Evolutionary conservation across 2,113 vertebrate species (phyloP), one percentile per base, ranked within the genome.

Genomic region (Esox niger): DNA sequence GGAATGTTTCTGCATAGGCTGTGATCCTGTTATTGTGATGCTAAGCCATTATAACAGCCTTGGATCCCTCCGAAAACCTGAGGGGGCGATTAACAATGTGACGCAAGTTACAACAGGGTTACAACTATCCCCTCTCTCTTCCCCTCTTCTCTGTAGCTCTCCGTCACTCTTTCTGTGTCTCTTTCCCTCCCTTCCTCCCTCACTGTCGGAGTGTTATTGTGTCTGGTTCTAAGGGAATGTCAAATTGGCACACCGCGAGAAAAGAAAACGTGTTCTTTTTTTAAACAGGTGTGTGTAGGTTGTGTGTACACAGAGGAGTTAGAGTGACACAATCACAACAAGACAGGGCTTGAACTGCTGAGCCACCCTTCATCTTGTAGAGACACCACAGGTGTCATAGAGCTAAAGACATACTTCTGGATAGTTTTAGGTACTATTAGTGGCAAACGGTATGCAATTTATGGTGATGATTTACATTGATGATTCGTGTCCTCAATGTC

Each of bases 271-370:
- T 29, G 23, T 31, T 75, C 79, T 84, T 84, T 83, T 84, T 75
- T n/a, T 76, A n/a, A 71, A 57, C 66, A 82, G 74, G 78, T 69
- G 77, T 79, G 80, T 72, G 33, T 67, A 63, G 64, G 15, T 29
- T 56, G 38, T 29, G 62, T 27, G 23, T 25, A 33, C 52, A 3
- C 59, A 62, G 67, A 68, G 7, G 2, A 27, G 63, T n/a, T 31
- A 20, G 52, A 76, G 64, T 76, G 61, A 49, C 77, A 73, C 52
- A 66, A 25, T 49, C 76, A 9, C 32, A 78, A 74, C 74, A 83
- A 85, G 76, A 81, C 68, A 46, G 49, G 46, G 71, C 82, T 77
- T 57, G 74, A 83, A 70, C 77, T n/a, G n/a, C n/a, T n/a, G n/a
- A n/a, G n/a, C n/a, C n/a, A n/a, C n/a, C n/a, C n/a, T n/a, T n/a